Conservation (phyloP, 2,113 vertebrate genomes). For the Erythrocebus patas region DNA sequence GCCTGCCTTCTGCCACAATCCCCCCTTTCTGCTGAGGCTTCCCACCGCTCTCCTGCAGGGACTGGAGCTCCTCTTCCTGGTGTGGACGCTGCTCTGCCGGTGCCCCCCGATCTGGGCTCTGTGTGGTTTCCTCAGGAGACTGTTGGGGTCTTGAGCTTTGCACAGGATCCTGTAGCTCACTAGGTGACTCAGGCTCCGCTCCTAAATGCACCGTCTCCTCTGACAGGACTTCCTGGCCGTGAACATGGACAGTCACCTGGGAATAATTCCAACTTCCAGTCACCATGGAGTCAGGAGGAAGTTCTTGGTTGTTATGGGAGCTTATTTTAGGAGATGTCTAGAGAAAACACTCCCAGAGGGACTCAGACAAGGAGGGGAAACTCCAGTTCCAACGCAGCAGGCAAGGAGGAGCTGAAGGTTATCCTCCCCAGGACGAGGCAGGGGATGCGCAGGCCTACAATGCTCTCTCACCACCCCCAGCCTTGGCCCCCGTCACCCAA, state of each 20-base stretch:
- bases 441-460: not conserved
- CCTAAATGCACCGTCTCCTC: constrained; percentile 62
- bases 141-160: constrained; percentile 43
- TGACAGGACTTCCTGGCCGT: constrained; percentile 76
- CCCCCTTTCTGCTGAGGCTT: constrained; percentile 19
- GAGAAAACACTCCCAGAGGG: constrained; percentile 25
- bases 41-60: constrained; percentile 67
- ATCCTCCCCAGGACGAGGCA: not conserved
- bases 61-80: constrained; percentile 47
- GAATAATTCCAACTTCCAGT: constrained; percentile 75
- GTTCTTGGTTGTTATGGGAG: constrained; percentile 30
- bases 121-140: constrained; percentile 30
- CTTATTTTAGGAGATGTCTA: constrained; percentile 21
- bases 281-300: constrained; percentile 58
- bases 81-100: constrained; percentile 2
- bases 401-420: not conserved
- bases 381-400: not conserved
- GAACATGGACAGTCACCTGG: constrained; percentile 79
- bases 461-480: not conserved
- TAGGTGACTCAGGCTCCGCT: constrained; percentile 46
- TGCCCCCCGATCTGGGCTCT: constrained; percentile 15
- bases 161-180: constrained; percentile 34
- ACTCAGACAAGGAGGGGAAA: not conserved
- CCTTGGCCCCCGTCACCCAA: not conserved
- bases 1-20: not conserved